A percentile compares a stretch with the other conserved stretches of the same genome.
Conservation (phyloP, 2,113 vertebrate species). For the Bufo gargarizans region DNA sequence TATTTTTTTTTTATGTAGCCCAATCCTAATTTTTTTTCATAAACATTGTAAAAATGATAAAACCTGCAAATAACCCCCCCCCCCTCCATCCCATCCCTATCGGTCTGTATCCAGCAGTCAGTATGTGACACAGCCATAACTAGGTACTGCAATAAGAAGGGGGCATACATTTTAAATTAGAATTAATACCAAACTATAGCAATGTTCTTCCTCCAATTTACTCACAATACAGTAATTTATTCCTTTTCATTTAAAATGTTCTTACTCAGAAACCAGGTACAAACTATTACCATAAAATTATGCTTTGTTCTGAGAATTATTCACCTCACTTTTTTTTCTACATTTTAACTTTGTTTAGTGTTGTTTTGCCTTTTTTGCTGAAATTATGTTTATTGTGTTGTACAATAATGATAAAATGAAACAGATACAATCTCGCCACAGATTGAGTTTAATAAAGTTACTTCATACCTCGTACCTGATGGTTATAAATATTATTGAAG, state of each 20-base stretch:
- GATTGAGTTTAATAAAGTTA: not conserved
- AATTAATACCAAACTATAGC: not conserved
- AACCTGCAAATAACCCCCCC: no score
- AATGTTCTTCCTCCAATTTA: not conserved
- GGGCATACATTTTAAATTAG: not conserved
- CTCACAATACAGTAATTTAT: not conserved
- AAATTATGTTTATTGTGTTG: not conserved
- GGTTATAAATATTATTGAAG: slow-evolving; percentile 40
- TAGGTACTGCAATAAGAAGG: not conserved
- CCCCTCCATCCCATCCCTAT: no score
- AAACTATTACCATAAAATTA: slow-evolving; percentile 20
- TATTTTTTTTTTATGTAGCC: no score
- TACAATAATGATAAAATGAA: not conserved
- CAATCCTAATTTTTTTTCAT: no score
- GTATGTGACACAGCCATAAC: no score
- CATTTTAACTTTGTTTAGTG: not conserved
- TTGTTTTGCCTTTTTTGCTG: slow-evolving; percentile 4
- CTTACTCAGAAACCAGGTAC: slow-evolving; percentile 14
- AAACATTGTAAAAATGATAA: no score
- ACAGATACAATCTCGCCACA: slow-evolving; percentile 10
- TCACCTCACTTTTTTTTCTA: not conserved
- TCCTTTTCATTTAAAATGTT: not conserved
- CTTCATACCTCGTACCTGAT: not conserved
- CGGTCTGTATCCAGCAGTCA: no score
- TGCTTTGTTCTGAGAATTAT: slow-evolving; percentile 12